Conservation (phyloP, 2,797 vertebrate species). For the Pangasius djambal region DNA sequence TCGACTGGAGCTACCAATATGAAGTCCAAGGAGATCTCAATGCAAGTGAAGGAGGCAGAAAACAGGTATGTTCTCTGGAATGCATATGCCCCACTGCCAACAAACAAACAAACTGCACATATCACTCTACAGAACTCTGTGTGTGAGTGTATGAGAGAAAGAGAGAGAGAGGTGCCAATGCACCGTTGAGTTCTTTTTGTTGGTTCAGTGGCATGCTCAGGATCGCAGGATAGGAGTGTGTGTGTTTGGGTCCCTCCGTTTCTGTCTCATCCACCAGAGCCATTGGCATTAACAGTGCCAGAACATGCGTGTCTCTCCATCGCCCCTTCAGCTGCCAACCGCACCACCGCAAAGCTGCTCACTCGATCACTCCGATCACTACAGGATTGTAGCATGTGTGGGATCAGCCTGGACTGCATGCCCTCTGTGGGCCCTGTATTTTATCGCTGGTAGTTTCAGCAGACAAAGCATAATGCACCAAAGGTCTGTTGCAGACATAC, state of each 20-base stretch:
- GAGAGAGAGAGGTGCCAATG: background rate
- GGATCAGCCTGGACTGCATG: background rate
- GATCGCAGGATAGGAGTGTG: background rate
- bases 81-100: too few species aligned
- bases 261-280: background rate
- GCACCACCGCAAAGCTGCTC: background rate
- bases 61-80: background rate
- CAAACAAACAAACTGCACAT: background rate
- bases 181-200: background rate
- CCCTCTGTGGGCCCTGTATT: background rate
- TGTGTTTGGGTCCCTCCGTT: background rate
- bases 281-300: background rate
- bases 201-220: background rate
- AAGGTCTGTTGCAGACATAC: background rate
- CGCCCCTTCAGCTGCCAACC: background rate
- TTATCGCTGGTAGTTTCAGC: background rate
- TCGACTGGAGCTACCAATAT: too few species aligned
- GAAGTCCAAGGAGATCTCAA: too few species aligned
- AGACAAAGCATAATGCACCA: background rate
- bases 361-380: background rate
- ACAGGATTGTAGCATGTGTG: background rate
- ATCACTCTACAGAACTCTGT: background rate
- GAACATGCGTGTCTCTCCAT: background rate
- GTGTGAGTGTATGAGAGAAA: background rate
- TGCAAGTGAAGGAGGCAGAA: too few species aligned